Percentiles rank a stretch among this genome's conserved stretches.
phyloP scores from a whole-genome alignment of 2,888 invertebrate species.

The Belgica antarctica region DNA sequence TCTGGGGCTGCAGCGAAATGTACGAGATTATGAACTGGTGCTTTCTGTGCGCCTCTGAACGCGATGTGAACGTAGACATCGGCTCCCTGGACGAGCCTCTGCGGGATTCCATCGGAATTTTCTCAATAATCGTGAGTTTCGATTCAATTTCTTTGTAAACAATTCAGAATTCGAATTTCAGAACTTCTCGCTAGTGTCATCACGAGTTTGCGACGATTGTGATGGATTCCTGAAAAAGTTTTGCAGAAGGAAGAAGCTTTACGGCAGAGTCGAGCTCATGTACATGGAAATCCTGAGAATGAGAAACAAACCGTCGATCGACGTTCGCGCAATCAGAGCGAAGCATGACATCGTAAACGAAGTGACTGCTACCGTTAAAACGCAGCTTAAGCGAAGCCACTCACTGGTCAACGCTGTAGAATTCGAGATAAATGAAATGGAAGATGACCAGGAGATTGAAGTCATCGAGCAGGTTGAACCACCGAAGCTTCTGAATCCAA shows the following conservation, averaged over 20 bases:
- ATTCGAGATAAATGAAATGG: no score
- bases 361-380: not conserved
- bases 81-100: not conserved
- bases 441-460: no score
- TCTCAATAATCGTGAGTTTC: slow-evolving; percentile 8
- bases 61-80: not conserved
- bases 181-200: slow-evolving; percentile 12
- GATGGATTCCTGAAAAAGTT: not conserved
- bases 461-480: no score
- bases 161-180: not conserved
- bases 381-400: not conserved
- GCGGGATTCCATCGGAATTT: slow-evolving; percentile 4
- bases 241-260: not conserved
- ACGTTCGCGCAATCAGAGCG: not conserved
- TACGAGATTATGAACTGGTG: slow-evolving; percentile 9
- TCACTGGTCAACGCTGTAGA: no score
- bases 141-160: not conserved
- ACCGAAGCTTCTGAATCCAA: no score
- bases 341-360: not conserved
- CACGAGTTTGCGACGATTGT: not conserved
- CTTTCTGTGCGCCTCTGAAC: slow-evolving; percentile 24
- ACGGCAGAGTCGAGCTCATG: slow-evolving; percentile 16
- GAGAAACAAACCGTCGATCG: slow-evolving; percentile 2
- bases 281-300: slow-evolving; percentile 18
- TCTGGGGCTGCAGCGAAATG: slow-evolving; percentile 3